These are phyloP conservation scores for Erethizon dorsatum DNA, from an alignment of 2,797 vertebrate genomes.

Conservation along the genomic window DNA sequence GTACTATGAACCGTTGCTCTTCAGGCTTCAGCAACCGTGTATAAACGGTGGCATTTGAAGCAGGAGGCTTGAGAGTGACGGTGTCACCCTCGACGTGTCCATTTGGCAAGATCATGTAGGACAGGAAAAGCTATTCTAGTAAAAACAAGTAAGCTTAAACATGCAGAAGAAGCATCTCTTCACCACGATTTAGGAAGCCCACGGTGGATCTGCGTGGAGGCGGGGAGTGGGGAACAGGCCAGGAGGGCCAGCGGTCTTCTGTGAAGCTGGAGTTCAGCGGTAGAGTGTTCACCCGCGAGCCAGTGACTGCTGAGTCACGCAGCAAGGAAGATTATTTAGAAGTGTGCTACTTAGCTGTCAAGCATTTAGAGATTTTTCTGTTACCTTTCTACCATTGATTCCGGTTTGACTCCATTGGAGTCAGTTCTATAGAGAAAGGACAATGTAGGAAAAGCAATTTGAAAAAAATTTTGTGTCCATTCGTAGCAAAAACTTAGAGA, in stretches of 20 bases:
- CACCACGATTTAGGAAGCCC: not conserved
- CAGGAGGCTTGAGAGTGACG: conserved; percentile 15
- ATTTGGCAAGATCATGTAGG: not conserved
- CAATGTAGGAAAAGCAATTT: conserved; percentile 26
- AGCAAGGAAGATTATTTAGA: conserved; percentile 23
- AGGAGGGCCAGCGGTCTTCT: not conserved
- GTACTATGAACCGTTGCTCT: not conserved
- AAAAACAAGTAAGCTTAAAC: not conserved
- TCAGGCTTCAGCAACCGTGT: not conserved
- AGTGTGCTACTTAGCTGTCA: conserved; percentile 14
- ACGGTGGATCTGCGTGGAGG: not conserved
- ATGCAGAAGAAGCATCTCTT: not conserved
- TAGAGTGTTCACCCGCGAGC: not conserved
- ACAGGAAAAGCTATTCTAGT: not conserved
- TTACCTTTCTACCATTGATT: conserved; percentile 11
- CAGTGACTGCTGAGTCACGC: not conserved
- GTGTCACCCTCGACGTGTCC: not conserved
- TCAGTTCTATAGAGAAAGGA: conserved; percentile 7
- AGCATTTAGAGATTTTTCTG: not conserved
- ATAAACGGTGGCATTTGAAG: not conserved
- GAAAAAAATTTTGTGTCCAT: not conserved
- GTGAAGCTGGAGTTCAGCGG: not conserved
- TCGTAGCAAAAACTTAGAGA: conserved; percentile 8
- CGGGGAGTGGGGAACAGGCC: not conserved
- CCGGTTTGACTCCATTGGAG: not conserved